Base-by-base conservation (phyloP, 2,888 invertebrate genomes). In the Chaitophorus viminalis region DNA sequence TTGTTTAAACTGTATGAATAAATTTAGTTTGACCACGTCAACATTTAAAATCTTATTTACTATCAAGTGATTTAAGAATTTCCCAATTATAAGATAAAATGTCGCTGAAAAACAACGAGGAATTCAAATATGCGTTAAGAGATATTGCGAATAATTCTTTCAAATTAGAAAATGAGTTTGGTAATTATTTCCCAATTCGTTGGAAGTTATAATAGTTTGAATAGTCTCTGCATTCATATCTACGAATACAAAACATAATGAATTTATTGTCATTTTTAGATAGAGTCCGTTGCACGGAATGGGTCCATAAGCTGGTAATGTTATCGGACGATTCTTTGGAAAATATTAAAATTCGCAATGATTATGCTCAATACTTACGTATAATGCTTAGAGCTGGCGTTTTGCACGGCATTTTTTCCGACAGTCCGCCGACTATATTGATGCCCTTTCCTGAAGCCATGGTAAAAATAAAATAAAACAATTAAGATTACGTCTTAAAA, bases 211-310 rank as follows among this genome's bases (percentile, higher is more conserved):
- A 25, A 8, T 21, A n/a, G 9, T 68, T 11, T n/a, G n/a, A n/a
- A n/a, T n/a, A n/a, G 11, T 17, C 9, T 9, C 65, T 60, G 65
- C 6, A 60, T 8, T 21, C 21, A 46, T 9, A 14, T 11, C 2
- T 46, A 46, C 68, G 68, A 29, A n/a, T 60, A 60, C 6, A 29
- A n/a, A n/a, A 29, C 9, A 25, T 3, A 25, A 3, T 60, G 36
- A 33, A 75, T 54, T 0, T 4, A 52, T 6, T 6, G 6, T 18
- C 3, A 11, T 31, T 70, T 89, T 21, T 70, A 92, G 93, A 93
- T 90, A 91, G 93, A 75, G 93, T 93, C 14, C 91, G 93, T 89
- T 92, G 92, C 89, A 91, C 92, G 36, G 93, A 93, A 91, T 93
- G 93, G 93, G 90, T 92, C 3, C 91, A 93, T 88, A 93, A 92